Evolutionary conservation across 2,797 vertebrate species (phyloP).

Genomic region (Gephyroberyx darwinii): DNA sequence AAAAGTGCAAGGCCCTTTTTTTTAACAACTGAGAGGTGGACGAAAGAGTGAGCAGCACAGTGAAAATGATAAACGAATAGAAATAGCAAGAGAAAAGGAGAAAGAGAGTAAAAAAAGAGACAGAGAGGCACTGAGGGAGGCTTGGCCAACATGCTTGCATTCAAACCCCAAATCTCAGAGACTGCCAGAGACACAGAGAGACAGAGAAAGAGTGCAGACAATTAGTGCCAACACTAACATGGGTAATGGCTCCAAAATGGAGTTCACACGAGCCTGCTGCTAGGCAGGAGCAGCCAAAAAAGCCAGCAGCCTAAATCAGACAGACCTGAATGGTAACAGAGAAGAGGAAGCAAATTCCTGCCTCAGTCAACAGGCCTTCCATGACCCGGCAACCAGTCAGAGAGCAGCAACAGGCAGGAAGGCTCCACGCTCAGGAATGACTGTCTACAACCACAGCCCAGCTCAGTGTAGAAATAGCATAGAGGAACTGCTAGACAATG

Average conservation of each 20-base stretch:
- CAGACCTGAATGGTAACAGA: constrained; percentile 72
- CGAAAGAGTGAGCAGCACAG: constrained; percentile 57
- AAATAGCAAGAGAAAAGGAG: constrained; percentile 46
- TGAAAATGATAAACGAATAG: constrained; percentile 66
- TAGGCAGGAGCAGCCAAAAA: constrained; percentile 68
- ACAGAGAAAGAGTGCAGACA: constrained; percentile 65
- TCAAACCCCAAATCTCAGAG: constrained; percentile 69
- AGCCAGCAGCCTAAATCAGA: constrained; percentile 75
- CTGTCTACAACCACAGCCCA: constrained; percentile 56
- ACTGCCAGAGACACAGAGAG: constrained; percentile 66
- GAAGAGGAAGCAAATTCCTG: constrained; percentile 73
- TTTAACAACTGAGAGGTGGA: constrained; percentile 61
- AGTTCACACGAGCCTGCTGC: constrained; percentile 76
- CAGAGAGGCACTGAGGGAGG: constrained; percentile 61
- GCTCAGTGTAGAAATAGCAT: constrained; percentile 48
- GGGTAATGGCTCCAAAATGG: constrained; percentile 78
- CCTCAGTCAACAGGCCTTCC: constrained; percentile 66
- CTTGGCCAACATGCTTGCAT: constrained; percentile 57
- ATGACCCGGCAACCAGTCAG: constrained; percentile 53
- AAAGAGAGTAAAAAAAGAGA: constrained; percentile 61
- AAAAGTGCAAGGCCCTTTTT: constrained; percentile 61
- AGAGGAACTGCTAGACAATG: constrained; percentile 57
- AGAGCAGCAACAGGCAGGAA: constrained; percentile 59
- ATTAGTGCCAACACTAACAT: constrained; percentile 83
- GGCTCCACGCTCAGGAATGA: constrained; percentile 57